These are phyloP conservation scores for Pristionchus mayeri DNA, from an alignment of 2,888 invertebrate genomes.

Conservation along the genomic window DNA sequence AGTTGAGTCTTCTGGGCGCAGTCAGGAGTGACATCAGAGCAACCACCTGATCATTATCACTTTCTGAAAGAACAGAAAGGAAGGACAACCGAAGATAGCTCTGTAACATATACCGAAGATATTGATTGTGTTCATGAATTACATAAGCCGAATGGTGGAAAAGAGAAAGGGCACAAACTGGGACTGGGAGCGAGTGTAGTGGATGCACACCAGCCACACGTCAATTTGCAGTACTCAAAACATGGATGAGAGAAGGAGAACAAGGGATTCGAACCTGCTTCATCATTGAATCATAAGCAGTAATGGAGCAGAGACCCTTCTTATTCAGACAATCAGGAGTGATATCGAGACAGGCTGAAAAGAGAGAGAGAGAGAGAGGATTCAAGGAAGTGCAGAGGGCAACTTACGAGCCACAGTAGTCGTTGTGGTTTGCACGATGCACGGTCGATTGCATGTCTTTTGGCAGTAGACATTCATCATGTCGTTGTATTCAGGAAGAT, in stretches of 20 bases:
- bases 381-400: background rate
- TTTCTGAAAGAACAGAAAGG: too few species aligned
- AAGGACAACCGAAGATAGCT: too few species aligned
- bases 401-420: conserved; percentile 17
- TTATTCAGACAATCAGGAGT: conserved; percentile 17
- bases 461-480: conserved; percentile 38
- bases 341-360: conserved; percentile 4
- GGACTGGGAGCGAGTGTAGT: background rate
- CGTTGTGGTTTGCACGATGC: background rate
- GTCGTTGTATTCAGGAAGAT: background rate
- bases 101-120: too few species aligned
- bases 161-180: too few species aligned
- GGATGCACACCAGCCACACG: background rate
- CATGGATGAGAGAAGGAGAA: background rate
- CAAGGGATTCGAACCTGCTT: background rate
- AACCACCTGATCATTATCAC: background rate
- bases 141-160: too few species aligned
- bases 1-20: conserved; percentile 30
- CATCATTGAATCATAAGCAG: background rate
- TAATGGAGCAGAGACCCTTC: background rate
- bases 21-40: conserved; percentile 37
- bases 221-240: background rate
- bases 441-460: conserved; percentile 38
- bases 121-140: too few species aligned
- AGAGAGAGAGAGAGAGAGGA: background rate